These are phyloP conservation scores for Callipepla californica DNA, from an alignment of 2,113 vertebrate species.

Conservation along the genomic window DNA sequence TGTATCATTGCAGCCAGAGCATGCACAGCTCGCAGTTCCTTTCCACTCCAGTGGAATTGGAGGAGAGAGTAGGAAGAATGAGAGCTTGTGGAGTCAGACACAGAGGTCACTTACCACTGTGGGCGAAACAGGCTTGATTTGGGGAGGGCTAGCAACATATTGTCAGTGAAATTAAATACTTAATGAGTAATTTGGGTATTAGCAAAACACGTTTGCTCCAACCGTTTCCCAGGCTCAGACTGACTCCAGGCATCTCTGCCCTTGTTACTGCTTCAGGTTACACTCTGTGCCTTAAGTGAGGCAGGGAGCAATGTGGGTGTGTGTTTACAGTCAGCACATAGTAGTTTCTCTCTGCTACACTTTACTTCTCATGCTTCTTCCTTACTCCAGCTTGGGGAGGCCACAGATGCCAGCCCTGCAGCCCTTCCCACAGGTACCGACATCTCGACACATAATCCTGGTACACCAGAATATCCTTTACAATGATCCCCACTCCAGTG, in stretches of 20 bases:
- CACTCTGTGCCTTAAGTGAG: background rate
- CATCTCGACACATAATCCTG: background rate
- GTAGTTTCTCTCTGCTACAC: background rate
- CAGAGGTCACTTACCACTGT: background rate
- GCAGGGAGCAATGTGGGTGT: rapidly evolving
- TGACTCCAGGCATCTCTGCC: background rate
- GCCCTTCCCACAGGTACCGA: background rate
- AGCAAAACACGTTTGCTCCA: background rate
- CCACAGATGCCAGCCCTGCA: background rate
- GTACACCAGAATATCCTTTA: background rate
- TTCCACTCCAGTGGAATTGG: background rate
- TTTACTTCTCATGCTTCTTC: background rate
- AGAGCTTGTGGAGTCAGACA: background rate
- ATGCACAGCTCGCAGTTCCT: background rate
- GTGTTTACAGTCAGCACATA: rapidly evolving
- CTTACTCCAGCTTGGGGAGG: background rate
- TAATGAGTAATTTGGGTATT: background rate
- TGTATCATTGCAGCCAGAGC: background rate
- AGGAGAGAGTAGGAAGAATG: background rate
- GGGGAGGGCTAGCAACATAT: background rate
- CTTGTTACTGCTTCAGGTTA: background rate
- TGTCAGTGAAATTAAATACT: background rate
- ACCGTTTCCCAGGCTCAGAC: background rate
- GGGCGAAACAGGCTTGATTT: background rate
- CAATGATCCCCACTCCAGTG: background rate